These are phyloP conservation scores for Choreutis nemorana DNA, from an alignment of 2,888 invertebrate genomes.

Conservation along the genomic window DNA sequence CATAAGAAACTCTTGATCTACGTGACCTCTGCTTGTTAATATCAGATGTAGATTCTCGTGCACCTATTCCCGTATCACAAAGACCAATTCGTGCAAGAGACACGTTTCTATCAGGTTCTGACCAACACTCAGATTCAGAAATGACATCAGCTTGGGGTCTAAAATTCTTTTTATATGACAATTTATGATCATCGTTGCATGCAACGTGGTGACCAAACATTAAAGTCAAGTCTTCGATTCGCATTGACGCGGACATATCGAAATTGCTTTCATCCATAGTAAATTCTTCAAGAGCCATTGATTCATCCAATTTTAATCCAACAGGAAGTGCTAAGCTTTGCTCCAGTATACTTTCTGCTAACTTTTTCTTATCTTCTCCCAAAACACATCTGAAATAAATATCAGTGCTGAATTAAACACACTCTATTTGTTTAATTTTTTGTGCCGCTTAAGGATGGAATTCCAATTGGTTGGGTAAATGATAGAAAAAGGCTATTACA, in stretches of 20 bases:
- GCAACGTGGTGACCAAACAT: constrained; percentile 55
- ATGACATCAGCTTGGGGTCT: constrained; percentile 41
- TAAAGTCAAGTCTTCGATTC: constrained; percentile 52
- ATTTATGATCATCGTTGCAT: constrained; percentile 32
- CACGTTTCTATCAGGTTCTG: constrained; percentile 84
- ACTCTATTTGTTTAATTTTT: not conserved
- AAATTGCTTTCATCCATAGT: constrained; percentile 53
- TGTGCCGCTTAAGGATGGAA: too few species aligned
- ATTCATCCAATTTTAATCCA: constrained; percentile 52
- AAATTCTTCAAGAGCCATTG: constrained; percentile 50
- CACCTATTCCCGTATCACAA: constrained; percentile 34
- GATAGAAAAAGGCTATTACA: too few species aligned
- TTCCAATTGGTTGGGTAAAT: too few species aligned
- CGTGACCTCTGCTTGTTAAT: constrained; percentile 41
- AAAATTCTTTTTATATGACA: constrained; percentile 21
- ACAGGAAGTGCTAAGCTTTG: constrained; percentile 57
- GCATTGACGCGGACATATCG: constrained; percentile 48
- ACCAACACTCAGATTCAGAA: constrained; percentile 85
- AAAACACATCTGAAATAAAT: constrained; percentile 44
- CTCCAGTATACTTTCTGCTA: constrained; percentile 56
- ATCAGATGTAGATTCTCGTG: constrained; percentile 32
- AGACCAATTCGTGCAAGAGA: constrained; percentile 81
- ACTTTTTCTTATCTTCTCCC: constrained; percentile 54
- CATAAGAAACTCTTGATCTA: constrained; percentile 45
- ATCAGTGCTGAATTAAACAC: not conserved